Evolutionary conservation across 1,140 invertebrate species (phyloP).

Genomic region (Chionoecetes opilio): DNA sequence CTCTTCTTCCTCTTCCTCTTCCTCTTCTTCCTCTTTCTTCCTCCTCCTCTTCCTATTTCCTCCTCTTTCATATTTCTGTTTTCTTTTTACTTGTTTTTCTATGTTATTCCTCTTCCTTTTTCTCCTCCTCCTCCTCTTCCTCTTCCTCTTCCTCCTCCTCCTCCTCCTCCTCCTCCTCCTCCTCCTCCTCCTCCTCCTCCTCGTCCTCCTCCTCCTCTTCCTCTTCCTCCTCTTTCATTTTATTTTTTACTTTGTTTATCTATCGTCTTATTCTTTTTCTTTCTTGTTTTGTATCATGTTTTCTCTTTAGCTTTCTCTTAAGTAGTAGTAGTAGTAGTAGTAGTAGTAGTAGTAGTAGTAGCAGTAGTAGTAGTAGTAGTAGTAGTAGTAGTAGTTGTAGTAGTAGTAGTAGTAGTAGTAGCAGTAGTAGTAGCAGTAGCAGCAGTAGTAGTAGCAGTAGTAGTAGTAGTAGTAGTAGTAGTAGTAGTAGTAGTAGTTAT

Average conservation of each 20-base stretch:
- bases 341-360: not conserved
- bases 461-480: too few relatives aligned
- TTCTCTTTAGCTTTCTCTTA: not conserved
- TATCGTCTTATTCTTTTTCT: not conserved
- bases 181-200: not conserved
- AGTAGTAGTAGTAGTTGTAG: not conserved
- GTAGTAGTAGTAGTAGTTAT: too few relatives aligned
- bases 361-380: not conserved
- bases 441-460: too few relatives aligned
- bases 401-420: not conserved
- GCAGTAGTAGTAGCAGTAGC: not conserved
- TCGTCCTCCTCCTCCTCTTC: not conserved
- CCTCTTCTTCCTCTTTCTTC: not conserved
- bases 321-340: constrained; percentile 29
- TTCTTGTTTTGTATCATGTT: not conserved
- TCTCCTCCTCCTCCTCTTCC: too few relatives aligned
- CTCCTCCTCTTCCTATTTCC: not conserved
- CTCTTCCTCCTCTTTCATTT: not conserved
- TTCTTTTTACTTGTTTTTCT: not conserved
- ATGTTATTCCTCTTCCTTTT: not conserved
- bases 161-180: not conserved
- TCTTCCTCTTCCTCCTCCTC: not conserved
- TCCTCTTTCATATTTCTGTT: not conserved
- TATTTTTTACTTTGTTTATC: not conserved
- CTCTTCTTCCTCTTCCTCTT: not conserved